Evolutionary conservation across 2,797 vertebrate species (phyloP).

Genomic region (Hyperoplus immaculatus): DNA sequence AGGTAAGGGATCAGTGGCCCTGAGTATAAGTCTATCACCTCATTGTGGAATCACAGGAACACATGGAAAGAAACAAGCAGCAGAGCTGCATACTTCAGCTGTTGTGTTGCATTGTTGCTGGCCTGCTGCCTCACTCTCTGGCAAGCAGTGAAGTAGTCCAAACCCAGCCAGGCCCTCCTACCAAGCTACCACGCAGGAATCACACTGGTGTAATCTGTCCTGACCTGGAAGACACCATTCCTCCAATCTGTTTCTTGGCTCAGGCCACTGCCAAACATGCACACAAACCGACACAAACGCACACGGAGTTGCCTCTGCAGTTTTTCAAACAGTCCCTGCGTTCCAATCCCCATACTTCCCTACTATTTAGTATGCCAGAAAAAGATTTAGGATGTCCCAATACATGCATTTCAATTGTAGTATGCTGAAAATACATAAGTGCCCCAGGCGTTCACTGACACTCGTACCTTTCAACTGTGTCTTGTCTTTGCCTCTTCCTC

Average conservation of each 20-base stretch:
- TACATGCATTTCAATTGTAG: no score
- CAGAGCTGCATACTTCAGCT: slow-evolving; percentile 4
- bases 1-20: not conserved
- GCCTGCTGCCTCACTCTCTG: not conserved
- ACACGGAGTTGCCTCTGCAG: slow-evolving; percentile 10
- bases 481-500: slow-evolving; percentile 32
- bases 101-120: not conserved
- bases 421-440: not conserved
- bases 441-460: not conserved
- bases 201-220: slow-evolving; percentile 57
- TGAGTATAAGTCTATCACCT: not conserved
- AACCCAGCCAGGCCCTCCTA: not conserved
- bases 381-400: no score
- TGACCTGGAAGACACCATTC: slow-evolving; percentile 39
- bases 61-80: not conserved
- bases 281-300: slow-evolving; percentile 18
- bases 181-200: slow-evolving; percentile 23
- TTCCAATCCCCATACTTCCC: no score
- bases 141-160: slow-evolving; percentile 3
- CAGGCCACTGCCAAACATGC: slow-evolving; percentile 21
- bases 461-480: not conserved
- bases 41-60: not conserved
- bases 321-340: slow-evolving; percentile 1
- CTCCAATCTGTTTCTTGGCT: slow-evolving; percentile 38
- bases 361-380: no score